phyloP scores from a whole-genome alignment of 2,797 vertebrate genomes.

The Enteromius afrohamiltoni region DNA sequence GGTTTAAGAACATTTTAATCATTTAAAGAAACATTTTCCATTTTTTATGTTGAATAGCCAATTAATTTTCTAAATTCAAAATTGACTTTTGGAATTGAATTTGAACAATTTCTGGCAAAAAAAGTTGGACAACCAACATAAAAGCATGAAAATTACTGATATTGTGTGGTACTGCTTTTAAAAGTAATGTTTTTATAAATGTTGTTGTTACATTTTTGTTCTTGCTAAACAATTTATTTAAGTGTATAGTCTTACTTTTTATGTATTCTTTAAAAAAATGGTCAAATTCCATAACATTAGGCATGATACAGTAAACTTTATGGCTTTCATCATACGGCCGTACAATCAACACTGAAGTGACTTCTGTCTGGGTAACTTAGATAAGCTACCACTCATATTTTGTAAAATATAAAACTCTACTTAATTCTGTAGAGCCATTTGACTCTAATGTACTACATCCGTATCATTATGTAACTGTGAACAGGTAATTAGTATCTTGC shows the following conservation, averaged over 20 bases:
- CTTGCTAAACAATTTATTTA: neutral
- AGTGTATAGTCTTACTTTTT: neutral
- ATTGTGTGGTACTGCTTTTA: neutral
- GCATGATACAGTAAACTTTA: neutral
- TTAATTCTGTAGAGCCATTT: neutral
- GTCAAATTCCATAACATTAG: neutral
- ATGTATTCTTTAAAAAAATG: neutral
- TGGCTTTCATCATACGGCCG: neutral
- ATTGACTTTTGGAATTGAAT: too few species aligned
- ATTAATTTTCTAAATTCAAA: too few species aligned
- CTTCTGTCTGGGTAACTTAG: neutral
- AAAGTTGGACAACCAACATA: neutral
- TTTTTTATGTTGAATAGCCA: too few species aligned
- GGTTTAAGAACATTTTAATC: too few species aligned
- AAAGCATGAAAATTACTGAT: neutral
- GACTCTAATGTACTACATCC: neutral
- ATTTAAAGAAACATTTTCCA: neutral
- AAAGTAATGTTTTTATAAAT: neutral
- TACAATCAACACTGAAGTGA: neutral
- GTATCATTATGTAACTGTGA: neutral
- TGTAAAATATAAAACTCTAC: neutral
- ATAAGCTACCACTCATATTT: neutral
- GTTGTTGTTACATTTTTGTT: neutral
- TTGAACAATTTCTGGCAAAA: neutral
- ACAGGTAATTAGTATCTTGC: conserved; percentile 28